Evolutionary conservation across 1,140 invertebrate species (phyloP), one percentile per base, ranked within the genome.

Genomic region (Daktulosphaira vitifoliae): DNA sequence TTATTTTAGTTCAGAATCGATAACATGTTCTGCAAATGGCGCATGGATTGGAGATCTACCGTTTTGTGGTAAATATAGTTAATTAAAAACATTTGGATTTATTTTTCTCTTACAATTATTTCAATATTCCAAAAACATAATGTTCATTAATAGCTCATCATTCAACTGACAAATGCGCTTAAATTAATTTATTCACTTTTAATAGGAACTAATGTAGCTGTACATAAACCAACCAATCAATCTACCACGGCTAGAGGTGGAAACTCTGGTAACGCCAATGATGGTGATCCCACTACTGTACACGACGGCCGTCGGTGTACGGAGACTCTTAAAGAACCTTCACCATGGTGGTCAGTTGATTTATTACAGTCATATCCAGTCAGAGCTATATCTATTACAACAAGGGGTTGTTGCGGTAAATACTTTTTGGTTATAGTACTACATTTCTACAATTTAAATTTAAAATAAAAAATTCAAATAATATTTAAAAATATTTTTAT

Each of bases 311-410:
- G 87, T 71, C 78, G 87, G 66, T 94, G 92, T 74, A 90, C 89
- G 0, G 90, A 93, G 75, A 95, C 91, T 0, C 85, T 89, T 70
- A 84, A 85, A 54, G 91, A 94, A 72, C 82, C 84, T 0, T 91
- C 89, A 11, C 90, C 91, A 0, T 94, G 90, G 89, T 95, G 91
- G 91, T 84, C 85, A 67, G 90, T 93, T 0, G 88, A 95, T 73
- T 76, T 95, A 13, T 78, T 95, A 5, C 79, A 85, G 44, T 82
- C 89, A 11, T 91, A 92, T 72, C 80, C 89, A 9, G 83, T 94
- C 37, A 84, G 86, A 71, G 87, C 89, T 8, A 86, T 95, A 9
- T 76, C 89, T 65, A 85, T 94, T 11, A 90, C 90, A 1, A 92
- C 90, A 0, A 80, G 90, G 74, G 88, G 88, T 25, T 90, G 88